phyloP scores from a whole-genome alignment of 2,113 vertebrate genomes.

The Odobenus rosmarus region DNA sequence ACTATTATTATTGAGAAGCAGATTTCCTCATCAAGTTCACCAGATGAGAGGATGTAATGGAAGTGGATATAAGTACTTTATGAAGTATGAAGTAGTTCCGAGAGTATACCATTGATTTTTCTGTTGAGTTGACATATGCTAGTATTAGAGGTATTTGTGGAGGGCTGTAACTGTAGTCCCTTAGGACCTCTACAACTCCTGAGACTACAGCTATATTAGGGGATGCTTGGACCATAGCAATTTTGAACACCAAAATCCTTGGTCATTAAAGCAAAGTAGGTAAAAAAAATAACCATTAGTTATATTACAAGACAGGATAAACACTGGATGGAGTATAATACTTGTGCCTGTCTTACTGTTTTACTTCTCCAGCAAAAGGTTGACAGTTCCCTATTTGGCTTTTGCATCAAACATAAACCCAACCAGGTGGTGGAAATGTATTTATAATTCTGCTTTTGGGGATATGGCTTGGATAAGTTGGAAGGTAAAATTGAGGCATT shows the following conservation, averaged over 20 bases:
- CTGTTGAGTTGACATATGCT: neutral
- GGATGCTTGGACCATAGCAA: neutral
- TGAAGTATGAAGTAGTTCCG: slow-evolving; percentile 9
- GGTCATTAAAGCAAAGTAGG: neutral
- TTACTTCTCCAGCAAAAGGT: neutral
- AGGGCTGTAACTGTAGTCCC: neutral
- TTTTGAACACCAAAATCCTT: neutral
- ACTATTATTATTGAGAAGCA: neutral
- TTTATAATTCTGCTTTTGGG: slow-evolving; percentile 21
- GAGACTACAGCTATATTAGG: neutral
- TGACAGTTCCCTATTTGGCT: neutral
- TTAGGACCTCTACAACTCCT: neutral
- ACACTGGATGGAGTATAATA: neutral
- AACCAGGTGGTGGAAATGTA: neutral
- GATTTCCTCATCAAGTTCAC: neutral
- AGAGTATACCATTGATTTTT: neutral
- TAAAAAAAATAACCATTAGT: neutral
- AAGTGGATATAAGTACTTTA: neutral
- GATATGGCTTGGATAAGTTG: neutral
- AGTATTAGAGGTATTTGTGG: neutral
- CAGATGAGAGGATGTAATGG: neutral
- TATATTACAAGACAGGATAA: neutral
- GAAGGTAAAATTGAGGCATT: neutral
- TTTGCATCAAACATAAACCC: neutral
- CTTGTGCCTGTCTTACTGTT: slow-evolving; percentile 3